These are phyloP conservation scores for Malacoctenus gilli DNA, from an alignment of 2,797 vertebrate species.

Conservation along the genomic window DNA sequence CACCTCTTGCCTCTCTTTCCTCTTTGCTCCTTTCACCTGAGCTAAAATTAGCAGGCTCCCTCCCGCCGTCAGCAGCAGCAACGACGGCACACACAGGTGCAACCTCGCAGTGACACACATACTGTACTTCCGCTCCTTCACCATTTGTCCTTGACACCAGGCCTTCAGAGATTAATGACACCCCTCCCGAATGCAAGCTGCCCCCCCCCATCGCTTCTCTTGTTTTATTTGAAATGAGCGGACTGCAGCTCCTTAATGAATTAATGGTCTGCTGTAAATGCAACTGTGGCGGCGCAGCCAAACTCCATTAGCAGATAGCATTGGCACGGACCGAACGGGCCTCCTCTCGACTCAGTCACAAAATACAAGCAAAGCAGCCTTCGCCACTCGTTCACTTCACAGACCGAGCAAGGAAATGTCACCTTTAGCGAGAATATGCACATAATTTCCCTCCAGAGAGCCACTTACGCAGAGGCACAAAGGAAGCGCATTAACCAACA, in stretches of 20 bases:
- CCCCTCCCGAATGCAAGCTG: constrained; percentile 35
- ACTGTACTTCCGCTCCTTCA: constrained; percentile 33
- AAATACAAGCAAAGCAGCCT: constrained; percentile 38
- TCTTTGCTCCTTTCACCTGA: constrained; percentile 50
- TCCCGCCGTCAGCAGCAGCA: constrained; percentile 54
- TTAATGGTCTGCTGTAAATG: constrained; percentile 73
- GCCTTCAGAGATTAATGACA: constrained; percentile 54
- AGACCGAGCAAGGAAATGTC: constrained; percentile 65
- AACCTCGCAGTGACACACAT: constrained; percentile 38
- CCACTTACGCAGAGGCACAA: constrained; percentile 70
- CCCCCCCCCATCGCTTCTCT: constrained; percentile 21
- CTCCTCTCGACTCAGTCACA: constrained; percentile 35
- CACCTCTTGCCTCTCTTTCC: constrained; percentile 27
- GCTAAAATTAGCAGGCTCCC: constrained; percentile 67
- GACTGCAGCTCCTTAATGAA: constrained; percentile 72
- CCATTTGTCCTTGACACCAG: constrained; percentile 71
- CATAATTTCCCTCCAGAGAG: constrained; percentile 76
- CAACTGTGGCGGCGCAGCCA: constrained; percentile 62
- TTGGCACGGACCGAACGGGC: constrained; percentile 64
- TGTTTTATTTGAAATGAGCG: constrained; percentile 56
- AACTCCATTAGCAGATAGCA: constrained; percentile 77
- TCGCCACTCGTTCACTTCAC: constrained; percentile 41
- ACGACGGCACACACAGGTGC: constrained; percentile 59
- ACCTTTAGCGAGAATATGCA: constrained; percentile 77
- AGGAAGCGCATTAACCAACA: constrained; percentile 72